Conservation (phyloP, 2,797 vertebrate species). For the Hippocampus kuda region DNA sequence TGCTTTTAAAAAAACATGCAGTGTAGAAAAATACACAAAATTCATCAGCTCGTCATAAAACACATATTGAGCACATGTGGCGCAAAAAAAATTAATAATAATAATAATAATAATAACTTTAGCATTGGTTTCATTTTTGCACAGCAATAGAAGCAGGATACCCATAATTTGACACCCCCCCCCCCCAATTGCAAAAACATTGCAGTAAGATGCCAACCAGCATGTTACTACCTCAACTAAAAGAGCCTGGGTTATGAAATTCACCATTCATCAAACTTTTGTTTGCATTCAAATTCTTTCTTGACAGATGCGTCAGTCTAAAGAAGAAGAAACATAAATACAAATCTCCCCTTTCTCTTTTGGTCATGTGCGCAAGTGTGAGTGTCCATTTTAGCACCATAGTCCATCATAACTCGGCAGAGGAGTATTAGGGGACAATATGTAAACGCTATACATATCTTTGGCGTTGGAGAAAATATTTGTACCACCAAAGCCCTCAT, state of each 20-base stretch:
- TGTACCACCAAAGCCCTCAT: no score
- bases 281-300: neutral
- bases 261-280: neutral
- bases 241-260: neutral
- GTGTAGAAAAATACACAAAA: slow-evolving; percentile 35
- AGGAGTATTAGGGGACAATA: neutral
- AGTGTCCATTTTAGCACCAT: slow-evolving; percentile 4
- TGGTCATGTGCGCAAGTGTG: neutral
- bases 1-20: slow-evolving; percentile 23
- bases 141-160: slow-evolving; percentile 13
- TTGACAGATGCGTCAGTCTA: neutral
- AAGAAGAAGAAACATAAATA: neutral
- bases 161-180: neutral
- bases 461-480: no score
- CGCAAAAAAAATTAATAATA: slow-evolving; percentile 22
- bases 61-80: slow-evolving; percentile 12
- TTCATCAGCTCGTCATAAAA: slow-evolving; percentile 16
- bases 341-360: neutral
- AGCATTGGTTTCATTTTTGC: slow-evolving; percentile 32
- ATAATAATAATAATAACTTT: no score
- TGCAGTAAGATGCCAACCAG: neutral
- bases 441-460: neutral
- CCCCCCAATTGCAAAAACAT: neutral
- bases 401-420: neutral
- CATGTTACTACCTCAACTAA: slow-evolving; percentile 18